Conservation (phyloP, 2,113 vertebrate species). For the Spea bombifrons region DNA sequence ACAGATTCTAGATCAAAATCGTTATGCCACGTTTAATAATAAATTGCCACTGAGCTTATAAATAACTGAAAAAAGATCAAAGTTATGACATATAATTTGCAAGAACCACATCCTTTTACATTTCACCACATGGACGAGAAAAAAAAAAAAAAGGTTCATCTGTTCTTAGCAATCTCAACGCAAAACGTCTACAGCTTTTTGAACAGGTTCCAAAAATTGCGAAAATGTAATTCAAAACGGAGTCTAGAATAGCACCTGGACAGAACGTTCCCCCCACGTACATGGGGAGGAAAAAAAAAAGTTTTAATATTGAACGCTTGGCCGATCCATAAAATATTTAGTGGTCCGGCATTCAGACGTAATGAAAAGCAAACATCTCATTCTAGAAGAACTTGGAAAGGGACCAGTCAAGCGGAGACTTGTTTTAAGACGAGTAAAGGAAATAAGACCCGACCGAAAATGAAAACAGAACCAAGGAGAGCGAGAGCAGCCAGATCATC, state of each 20-base stretch:
- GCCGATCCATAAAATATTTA: not conserved
- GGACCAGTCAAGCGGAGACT: no score
- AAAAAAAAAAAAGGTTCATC: not conserved
- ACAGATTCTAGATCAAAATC: not conserved
- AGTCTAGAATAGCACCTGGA: not conserved
- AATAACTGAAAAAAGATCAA: conserved; percentile 13
- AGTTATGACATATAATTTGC: not conserved
- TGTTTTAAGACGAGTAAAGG: no score
- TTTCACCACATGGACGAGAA: not conserved
- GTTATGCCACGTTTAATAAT: not conserved
- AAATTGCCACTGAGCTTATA: not conserved
- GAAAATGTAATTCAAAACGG: not conserved
- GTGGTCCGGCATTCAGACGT: not conserved
- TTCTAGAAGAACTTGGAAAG: no score
- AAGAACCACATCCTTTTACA: not conserved
- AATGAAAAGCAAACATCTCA: not conserved
- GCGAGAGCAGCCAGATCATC: not conserved
- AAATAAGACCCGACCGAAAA: no score
- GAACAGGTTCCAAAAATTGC: not conserved
- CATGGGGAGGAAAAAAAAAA: not conserved
- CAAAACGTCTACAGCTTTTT: not conserved
- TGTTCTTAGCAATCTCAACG: not conserved
- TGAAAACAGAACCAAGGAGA: not conserved
- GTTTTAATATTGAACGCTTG: not conserved
- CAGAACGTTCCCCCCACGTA: not conserved